A percentile compares a stretch with the other conserved stretches of the same genome.
phyloP scores from a whole-genome alignment of 2,113 vertebrate genomes.

The Serilophus lunatus region DNA sequence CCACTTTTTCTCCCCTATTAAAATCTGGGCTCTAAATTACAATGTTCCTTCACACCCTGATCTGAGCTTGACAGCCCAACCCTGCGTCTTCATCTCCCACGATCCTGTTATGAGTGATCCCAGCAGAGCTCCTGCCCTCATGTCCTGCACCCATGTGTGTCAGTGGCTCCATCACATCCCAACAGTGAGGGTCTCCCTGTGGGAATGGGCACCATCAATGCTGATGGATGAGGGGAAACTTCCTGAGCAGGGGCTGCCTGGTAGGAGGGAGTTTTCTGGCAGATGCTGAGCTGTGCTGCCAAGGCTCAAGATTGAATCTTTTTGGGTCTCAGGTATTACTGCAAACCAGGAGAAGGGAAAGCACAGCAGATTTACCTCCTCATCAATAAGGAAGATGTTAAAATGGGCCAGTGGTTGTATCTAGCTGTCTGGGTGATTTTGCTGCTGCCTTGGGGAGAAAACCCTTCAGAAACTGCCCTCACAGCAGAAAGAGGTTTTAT shows the following conservation, averaged over 20 bases:
- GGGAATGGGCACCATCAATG: neutral
- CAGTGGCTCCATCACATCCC: rapidly evolving
- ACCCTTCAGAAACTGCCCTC: neutral
- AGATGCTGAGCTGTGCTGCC: rapidly evolving
- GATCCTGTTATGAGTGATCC: neutral
- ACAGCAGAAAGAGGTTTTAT: rapidly evolving
- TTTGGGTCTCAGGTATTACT: neutral
- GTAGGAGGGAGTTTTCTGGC: neutral
- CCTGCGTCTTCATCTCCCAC: neutral
- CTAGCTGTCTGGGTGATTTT: neutral
- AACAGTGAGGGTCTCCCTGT: neutral
- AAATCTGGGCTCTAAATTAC: neutral
- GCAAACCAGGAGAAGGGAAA: neutral
- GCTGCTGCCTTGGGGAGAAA: neutral
- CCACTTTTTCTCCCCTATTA: neutral
- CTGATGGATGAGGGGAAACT: neutral
- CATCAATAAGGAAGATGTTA: neutral
- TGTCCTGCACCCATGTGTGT: neutral
- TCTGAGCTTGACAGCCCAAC: neutral
- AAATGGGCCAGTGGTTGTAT: neutral
- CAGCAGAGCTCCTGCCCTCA: rapidly evolving
- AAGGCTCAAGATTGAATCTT: neutral
- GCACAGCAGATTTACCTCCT: neutral
- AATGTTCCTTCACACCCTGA: rapidly evolving
- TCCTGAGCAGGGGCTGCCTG: neutral